phyloP scores from a whole-genome alignment of 2,797 vertebrate species.

The Triplophysa bombifrons region DNA sequence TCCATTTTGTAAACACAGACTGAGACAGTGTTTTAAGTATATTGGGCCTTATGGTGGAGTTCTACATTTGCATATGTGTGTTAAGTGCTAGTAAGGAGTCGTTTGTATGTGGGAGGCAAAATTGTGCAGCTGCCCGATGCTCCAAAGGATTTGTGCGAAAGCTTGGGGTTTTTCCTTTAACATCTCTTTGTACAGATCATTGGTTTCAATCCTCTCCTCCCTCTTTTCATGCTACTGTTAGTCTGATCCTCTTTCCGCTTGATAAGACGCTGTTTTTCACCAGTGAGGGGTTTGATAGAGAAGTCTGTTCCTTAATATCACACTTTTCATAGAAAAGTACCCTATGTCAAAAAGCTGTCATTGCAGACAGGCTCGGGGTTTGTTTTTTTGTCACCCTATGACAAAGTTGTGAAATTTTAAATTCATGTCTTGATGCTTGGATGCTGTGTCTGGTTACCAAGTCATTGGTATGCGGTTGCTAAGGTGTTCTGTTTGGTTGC shows the following conservation, averaged over 20 bases:
- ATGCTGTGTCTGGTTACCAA: background rate
- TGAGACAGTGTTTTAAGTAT: constrained; percentile 24
- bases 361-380: constrained; percentile 24
- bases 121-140: constrained; percentile 2
- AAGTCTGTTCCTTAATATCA: background rate
- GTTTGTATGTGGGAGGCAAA: constrained; percentile 24
- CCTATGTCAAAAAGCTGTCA: constrained; percentile 39
- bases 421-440: too few species aligned
- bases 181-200: background rate
- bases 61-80: constrained; percentile 12
- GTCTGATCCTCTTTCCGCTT: background rate
- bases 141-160: background rate
- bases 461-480: background rate
- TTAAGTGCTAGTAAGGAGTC: background rate
- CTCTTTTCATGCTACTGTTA: background rate
- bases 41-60: constrained; percentile 23
- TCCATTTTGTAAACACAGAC: constrained; percentile 73
- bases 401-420: background rate
- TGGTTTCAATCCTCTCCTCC: background rate
- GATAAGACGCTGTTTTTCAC: constrained; percentile 4
- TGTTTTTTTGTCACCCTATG: background rate
- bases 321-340: constrained; percentile 11
- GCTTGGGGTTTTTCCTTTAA: constrained; percentile 18
- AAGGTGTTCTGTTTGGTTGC: background rate
- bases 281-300: background rate